Conservation (phyloP, 2,113 vertebrate species). For the Passer montanus region DNA sequence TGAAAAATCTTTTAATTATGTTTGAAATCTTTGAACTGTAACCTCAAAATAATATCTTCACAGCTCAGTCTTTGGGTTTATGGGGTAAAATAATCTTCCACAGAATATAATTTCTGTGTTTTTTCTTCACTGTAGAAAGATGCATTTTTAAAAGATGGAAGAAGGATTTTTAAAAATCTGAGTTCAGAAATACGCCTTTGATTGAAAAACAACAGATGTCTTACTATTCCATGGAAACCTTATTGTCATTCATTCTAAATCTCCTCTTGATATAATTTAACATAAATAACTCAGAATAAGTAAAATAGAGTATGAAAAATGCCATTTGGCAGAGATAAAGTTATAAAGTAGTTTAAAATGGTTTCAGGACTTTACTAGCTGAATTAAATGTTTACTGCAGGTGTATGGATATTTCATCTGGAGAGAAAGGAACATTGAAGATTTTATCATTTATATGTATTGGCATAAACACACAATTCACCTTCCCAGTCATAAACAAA, state of each 20-base stretch:
- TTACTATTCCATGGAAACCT: conserved; percentile 55
- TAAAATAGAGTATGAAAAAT: conserved; percentile 56
- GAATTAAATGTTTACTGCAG: conserved; percentile 22
- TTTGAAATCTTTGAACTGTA: conserved; percentile 22
- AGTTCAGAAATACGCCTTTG: conserved; percentile 44
- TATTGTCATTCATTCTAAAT: conserved; percentile 52
- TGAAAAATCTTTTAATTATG: conserved; percentile 17
- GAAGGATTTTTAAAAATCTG: conserved; percentile 24
- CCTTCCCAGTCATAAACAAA: background rate
- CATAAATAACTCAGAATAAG: conserved; percentile 61
- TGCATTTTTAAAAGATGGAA: background rate
- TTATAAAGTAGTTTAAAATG: background rate
- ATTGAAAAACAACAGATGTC: conserved; percentile 68
- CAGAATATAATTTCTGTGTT: background rate
- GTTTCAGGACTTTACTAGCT: conserved; percentile 8
- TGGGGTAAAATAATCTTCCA: background rate
- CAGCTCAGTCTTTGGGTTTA: background rate
- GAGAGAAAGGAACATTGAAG: background rate
- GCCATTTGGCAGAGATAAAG: conserved; percentile 33
- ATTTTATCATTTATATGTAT: background rate
- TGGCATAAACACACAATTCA: background rate
- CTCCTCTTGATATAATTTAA: conserved; percentile 54
- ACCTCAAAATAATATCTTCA: conserved; percentile 24
- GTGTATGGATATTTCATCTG: background rate
- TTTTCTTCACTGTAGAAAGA: background rate